Percentiles rank a stretch among this genome's conserved stretches.
Evolutionary conservation across 2,888 invertebrate species (phyloP).

Genomic region (Ichneumon xanthorius): DNA sequence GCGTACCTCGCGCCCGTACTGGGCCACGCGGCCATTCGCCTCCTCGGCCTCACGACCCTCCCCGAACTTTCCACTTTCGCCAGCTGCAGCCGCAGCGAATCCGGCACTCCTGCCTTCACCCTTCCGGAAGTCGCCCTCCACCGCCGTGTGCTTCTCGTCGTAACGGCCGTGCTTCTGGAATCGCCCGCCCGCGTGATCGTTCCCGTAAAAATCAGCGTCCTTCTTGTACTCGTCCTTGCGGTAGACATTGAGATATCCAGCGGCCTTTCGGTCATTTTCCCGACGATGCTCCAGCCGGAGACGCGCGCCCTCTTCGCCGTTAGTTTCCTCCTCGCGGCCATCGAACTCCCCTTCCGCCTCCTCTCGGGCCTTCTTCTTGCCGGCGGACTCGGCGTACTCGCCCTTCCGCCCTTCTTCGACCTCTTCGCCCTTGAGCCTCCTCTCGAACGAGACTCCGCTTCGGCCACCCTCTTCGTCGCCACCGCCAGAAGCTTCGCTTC

Average conservation of each 20-base stretch:
- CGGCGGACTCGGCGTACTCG: slow-evolving; percentile 82
- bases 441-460: slow-evolving; percentile 86
- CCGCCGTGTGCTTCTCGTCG: slow-evolving; percentile 91
- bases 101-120: slow-evolving; percentile 92
- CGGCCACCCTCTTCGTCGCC: slow-evolving; percentile 85
- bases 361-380: slow-evolving; percentile 81
- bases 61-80: slow-evolving; percentile 92
- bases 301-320: slow-evolving; percentile 86
- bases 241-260: slow-evolving; percentile 94
- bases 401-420: slow-evolving; percentile 86
- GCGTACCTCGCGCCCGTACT: slow-evolving; percentile 91
- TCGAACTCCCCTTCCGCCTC: slow-evolving; percentile 86
- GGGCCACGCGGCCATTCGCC: slow-evolving; percentile 92
- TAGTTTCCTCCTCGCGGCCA: slow-evolving; percentile 88
- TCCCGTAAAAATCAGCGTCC: slow-evolving; percentile 91
- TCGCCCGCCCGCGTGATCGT: slow-evolving; percentile 92
- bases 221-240: slow-evolving; percentile 93
- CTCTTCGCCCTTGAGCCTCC: slow-evolving; percentile 86
- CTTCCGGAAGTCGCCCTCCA: slow-evolving; percentile 92
- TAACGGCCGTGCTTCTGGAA: slow-evolving; percentile 92
- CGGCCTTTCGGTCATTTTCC: slow-evolving; percentile 93
- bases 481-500: slow-evolving; percentile 86
- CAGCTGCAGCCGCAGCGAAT: slow-evolving; percentile 91
- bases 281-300: slow-evolving; percentile 88
- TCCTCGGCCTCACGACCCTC: slow-evolving; percentile 92